These are phyloP conservation scores for Hippasteria phrygiana DNA, from an alignment of 53 echinoderm and acorn worm species.

Conservation along the genomic window DNA sequence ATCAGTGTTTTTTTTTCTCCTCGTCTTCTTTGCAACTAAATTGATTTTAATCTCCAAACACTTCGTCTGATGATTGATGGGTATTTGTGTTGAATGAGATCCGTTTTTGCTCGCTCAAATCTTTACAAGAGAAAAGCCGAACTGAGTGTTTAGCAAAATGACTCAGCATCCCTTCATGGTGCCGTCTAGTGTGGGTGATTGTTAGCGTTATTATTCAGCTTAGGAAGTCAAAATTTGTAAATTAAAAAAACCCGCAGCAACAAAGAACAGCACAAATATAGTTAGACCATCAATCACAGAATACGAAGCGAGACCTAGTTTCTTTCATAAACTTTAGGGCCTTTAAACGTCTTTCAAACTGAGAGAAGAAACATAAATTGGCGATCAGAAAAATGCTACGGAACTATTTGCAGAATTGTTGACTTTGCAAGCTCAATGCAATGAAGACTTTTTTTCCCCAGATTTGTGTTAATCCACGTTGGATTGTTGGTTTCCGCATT, in stretches of 20 bases:
- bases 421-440: no score
- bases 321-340: no score
- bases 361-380: no score
- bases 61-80: slow-evolving; percentile 22
- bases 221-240: background rate
- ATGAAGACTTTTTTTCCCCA: no score
- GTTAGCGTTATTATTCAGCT: background rate
- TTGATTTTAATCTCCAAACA: background rate
- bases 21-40: background rate
- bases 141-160: background rate
- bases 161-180: background rate
- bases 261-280: background rate
- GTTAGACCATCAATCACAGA: background rate
- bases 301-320: no score
- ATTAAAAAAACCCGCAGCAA: background rate
- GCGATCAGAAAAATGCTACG: no score
- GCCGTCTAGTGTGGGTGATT: background rate
- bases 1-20: background rate
- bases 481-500: no score
- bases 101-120: background rate
- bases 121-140: background rate
- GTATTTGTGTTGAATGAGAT: background rate
- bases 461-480: no score
- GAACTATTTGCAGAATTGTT: no score
- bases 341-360: no score